Conservation (phyloP, 1,140 invertebrate species). For the Brachystomella parvula region DNA sequence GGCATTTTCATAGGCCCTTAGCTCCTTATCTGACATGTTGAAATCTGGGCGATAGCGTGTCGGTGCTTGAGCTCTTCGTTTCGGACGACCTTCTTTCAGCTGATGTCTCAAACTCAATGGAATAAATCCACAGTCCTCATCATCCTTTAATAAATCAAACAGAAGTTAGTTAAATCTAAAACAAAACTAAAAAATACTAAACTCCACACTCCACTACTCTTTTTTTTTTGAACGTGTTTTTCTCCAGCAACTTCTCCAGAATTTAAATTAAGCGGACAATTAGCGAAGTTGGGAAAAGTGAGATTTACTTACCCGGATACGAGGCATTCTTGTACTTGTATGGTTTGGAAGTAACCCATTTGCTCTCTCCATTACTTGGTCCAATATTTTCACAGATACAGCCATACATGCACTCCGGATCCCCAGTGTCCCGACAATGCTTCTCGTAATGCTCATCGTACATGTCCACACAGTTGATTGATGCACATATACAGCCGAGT, state of each 20-base stretch:
- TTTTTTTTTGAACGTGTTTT: no score
- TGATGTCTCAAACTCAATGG: neutral
- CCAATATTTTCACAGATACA: neutral
- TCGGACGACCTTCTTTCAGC: neutral
- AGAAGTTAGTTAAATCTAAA: no score
- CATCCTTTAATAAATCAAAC: neutral
- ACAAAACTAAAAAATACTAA: no score
- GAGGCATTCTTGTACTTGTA: conserved; percentile 13
- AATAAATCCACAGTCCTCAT: conserved; percentile 4
- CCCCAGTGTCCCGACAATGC: conserved; percentile 5
- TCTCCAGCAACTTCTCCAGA: no score
- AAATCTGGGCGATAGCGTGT: conserved; percentile 1
- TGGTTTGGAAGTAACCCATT: neutral
- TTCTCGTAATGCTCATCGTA: conserved; percentile 1
- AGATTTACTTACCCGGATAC: no score
- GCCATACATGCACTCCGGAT: conserved; percentile 3
- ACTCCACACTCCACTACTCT: no score
- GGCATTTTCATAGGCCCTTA: neutral
- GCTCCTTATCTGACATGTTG: neutral
- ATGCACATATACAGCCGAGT: neutral
- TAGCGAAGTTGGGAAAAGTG: no score
- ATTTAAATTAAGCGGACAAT: no score
- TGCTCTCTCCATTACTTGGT: neutral
- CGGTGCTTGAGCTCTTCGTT: neutral
- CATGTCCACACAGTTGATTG: neutral